These are phyloP conservation scores for Drosophila chauvacae DNA, from an alignment of 1,140 invertebrate genomes.

Conservation along the genomic window DNA sequence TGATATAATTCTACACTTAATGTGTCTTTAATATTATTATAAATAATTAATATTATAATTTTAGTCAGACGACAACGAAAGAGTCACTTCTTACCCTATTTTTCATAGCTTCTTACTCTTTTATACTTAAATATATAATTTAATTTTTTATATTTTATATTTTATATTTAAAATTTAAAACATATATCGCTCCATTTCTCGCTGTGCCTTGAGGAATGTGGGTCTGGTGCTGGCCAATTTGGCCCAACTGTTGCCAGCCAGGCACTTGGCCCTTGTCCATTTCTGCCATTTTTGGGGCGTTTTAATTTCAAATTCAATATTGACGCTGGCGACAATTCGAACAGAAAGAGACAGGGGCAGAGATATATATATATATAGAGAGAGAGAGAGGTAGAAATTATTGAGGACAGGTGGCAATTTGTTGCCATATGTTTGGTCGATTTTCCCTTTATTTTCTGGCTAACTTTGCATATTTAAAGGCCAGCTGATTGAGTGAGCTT, in stretches of 20 bases:
- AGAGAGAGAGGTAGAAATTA: not conserved
- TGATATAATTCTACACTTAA: not conserved
- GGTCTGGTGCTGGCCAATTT: slow-evolving; percentile 57
- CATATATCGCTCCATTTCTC: not conserved
- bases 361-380: not conserved
- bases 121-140: not conserved
- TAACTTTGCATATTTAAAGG: slow-evolving; percentile 74
- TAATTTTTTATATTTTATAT: not conserved
- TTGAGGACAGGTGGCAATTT: slow-evolving; percentile 43
- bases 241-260: slow-evolving; percentile 69
- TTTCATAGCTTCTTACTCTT: not conserved
- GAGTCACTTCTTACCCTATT: no score
- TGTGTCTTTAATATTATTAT: no score
- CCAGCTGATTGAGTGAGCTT: slow-evolving; percentile 34
- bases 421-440: slow-evolving; percentile 70
- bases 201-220: not conserved
- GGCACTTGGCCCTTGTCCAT: slow-evolving; percentile 44
- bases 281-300: slow-evolving; percentile 58
- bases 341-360: slow-evolving; percentile 13
- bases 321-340: slow-evolving; percentile 52
- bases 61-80: no score
- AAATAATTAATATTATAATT: no score
- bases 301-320: slow-evolving; percentile 83
- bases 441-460: slow-evolving; percentile 65
- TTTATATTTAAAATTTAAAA: not conserved